Base-by-base conservation (phyloP, 2,113 vertebrate genomes). In the Malurus melanocephalus region DNA sequence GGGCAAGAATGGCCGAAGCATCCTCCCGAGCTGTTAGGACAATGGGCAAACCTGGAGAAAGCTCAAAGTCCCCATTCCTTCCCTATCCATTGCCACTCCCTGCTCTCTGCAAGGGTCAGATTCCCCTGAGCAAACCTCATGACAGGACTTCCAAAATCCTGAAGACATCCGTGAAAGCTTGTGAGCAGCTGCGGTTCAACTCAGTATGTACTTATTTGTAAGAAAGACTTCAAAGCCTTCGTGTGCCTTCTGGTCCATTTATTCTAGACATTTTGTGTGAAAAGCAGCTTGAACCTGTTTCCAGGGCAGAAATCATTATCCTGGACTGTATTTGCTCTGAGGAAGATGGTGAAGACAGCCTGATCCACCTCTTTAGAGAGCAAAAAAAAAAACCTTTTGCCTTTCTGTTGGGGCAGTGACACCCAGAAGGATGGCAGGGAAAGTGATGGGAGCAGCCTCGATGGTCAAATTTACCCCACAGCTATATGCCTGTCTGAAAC, bases 401-500 rank as follows among this genome's bases (percentile, higher is more conserved):
- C 43, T 61, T 53, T 90, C 52, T 57, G 26, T 5, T 12, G 4
- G 43, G 48, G 66, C 59, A 85, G 49, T 2, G 5, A 33, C 27
- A 68, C 38, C 12, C 46, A 33, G 24, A 40, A 79, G 49, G 46
- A 46, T 0, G 1, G 51, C 1, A 2, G 23, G 40, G 32, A 86
- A 62, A 7, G 38, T 0, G 0, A 49, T 2, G 11, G 83, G 52
- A 13, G 71, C 69, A 60, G 69, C n/a, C 49, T 46, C 0, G 0
- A 16, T 35, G 33, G 48, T 38, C 43, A 46, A 27, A 30, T 24
- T 53, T 27, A 74, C 45, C 13, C 30, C 2, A 9, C 10, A 8
- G 7, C 11, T 12, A 8, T 3, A 1, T 1, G 27, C 38, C 87
- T 21, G 32, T 17, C 46, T 2, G 0, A 89, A 85, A 72, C 33